phyloP scores from a whole-genome alignment of 2,888 invertebrate genomes.

The Ichneumoninae sp. region DNA sequence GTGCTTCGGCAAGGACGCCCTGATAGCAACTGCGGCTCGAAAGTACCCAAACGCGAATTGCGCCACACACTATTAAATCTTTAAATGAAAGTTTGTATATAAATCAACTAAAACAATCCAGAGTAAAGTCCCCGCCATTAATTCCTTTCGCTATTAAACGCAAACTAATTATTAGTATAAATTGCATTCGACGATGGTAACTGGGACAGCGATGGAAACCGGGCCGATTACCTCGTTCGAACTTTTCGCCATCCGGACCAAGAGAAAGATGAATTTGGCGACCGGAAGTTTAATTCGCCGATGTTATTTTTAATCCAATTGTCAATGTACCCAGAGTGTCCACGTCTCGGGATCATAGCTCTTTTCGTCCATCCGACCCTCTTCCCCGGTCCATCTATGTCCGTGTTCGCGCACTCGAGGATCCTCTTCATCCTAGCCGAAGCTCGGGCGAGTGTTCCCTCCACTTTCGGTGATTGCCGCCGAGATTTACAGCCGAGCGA shows the following conservation, averaged over 20 bases:
- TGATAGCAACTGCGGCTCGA: too few species aligned
- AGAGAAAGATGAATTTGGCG: neutral
- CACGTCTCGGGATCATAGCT: conserved; percentile 42
- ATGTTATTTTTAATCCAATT: neutral
- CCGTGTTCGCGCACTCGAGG: conserved; percentile 40
- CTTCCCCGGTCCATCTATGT: conserved; percentile 62
- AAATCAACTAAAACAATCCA: too few species aligned
- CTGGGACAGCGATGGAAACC: too few species aligned
- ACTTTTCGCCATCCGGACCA: neutral
- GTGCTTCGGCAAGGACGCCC: too few species aligned
- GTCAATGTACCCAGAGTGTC: conserved; percentile 10
- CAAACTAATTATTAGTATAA: too few species aligned
- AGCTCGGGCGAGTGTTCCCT: conserved; percentile 70
- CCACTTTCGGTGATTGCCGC: conserved; percentile 80
- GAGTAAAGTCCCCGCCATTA: too few species aligned
- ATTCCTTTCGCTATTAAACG: too few species aligned
- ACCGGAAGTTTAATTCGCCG: neutral
- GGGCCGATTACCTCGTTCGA: neutral
- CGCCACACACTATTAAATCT: too few species aligned
- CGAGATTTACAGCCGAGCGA: conserved; percentile 77
- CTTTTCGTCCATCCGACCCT: conserved; percentile 44
- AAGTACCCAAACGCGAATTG: too few species aligned
- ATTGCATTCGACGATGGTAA: neutral
- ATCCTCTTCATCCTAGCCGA: conserved; percentile 57
- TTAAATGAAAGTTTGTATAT: too few species aligned